phyloP scores from a whole-genome alignment of 2,888 invertebrate species.

The Mythimna albipuncta region DNA sequence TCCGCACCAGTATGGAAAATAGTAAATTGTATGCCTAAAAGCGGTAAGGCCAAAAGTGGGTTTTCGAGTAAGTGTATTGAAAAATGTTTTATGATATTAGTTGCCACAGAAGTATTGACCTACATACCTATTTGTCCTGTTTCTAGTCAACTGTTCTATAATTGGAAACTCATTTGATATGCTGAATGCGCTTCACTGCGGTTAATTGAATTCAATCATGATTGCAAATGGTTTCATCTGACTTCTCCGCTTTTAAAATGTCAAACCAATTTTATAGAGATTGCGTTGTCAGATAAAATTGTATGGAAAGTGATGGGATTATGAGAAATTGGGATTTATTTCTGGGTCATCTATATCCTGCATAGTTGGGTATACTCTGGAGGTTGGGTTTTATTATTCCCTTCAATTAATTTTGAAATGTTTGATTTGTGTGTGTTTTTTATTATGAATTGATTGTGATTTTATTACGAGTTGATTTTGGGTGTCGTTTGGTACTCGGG shows the following conservation, averaged over 20 bases:
- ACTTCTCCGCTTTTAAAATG: slow-evolving; percentile 42
- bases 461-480: too few relatives aligned
- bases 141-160: slow-evolving; percentile 4
- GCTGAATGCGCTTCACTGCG: slow-evolving; percentile 37
- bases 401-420: neutral
- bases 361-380: neutral
- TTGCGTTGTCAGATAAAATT: slow-evolving; percentile 6
- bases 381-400: neutral
- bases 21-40: too few relatives aligned
- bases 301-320: neutral
- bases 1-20: too few relatives aligned
- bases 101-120: slow-evolving; percentile 7
- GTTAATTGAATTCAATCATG: slow-evolving; percentile 40
- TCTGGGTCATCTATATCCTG: neutral
- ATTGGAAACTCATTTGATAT: slow-evolving; percentile 25
- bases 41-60: too few relatives aligned
- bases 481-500: too few relatives aligned
- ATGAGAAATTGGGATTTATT: neutral
- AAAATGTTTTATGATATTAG: neutral
- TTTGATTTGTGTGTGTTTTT: neutral
- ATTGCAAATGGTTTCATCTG: slow-evolving; percentile 44
- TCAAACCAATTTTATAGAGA: slow-evolving; percentile 36
- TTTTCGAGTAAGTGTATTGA: too few relatives aligned
- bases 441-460: too few relatives aligned
- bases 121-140: slow-evolving; percentile 1